Conservation (phyloP, 2,113 vertebrate genomes). For the Oncorhynchus nerka region DNA sequence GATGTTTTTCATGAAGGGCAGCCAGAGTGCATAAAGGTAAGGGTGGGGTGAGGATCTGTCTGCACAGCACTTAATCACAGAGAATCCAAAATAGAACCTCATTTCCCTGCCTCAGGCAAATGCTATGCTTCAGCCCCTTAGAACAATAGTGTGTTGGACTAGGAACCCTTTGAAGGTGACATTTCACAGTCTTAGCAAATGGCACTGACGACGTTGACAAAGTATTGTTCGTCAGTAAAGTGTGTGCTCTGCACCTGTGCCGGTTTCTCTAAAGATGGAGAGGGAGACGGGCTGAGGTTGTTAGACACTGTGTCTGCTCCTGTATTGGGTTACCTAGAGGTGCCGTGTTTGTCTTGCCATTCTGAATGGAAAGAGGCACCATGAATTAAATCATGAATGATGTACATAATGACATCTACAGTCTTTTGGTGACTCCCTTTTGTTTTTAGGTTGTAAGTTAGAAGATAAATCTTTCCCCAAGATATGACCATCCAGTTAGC, state of each 20-base stretch:
- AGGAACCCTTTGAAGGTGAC: conserved; percentile 67
- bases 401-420: not conserved
- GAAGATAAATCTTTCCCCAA: not conserved
- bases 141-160: conserved; percentile 59
- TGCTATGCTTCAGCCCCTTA: conserved; percentile 55
- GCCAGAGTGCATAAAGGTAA: conserved; percentile 61
- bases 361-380: not conserved
- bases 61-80: conserved; percentile 63
- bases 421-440: too few species aligned
- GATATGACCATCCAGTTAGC: too few species aligned
- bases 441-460: too few species aligned
- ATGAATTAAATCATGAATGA: not conserved
- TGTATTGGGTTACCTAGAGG: not conserved
- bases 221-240: conserved; percentile 68
- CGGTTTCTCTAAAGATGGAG: conserved; percentile 50
- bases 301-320: not conserved
- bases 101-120: conserved; percentile 58
- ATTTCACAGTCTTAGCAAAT: conserved; percentile 63
- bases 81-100: conserved; percentile 60
- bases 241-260: conserved; percentile 58
- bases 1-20: conserved; percentile 56
- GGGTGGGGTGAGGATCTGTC: conserved; percentile 49
- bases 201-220: conserved; percentile 63
- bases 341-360: not conserved
- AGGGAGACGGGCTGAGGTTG: conserved; percentile 40